These are phyloP conservation scores for Chromoteleia sp. DNA, from an alignment of 2,888 invertebrate genomes.

Conservation along the genomic window DNA sequence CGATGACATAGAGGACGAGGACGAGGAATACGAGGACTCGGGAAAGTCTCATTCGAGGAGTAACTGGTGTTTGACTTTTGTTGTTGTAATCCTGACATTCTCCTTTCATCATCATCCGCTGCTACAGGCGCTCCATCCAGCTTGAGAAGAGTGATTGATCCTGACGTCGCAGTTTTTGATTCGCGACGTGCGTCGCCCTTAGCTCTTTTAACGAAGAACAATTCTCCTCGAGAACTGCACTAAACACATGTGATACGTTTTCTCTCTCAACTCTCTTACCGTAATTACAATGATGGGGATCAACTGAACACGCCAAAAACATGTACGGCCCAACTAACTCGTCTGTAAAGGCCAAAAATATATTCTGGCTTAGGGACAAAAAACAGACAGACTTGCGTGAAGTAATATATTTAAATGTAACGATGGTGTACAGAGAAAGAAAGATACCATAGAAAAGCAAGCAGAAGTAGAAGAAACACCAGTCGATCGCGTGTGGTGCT, in stretches of 20 bases:
- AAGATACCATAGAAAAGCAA: constrained; percentile 7
- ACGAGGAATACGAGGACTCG: constrained; percentile 80
- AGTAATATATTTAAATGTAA: constrained; percentile 64
- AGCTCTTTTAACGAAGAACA: constrained; percentile 60
- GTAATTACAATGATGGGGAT: constrained; percentile 61
- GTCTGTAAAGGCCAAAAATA: constrained; percentile 66
- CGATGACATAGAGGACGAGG: constrained; percentile 76
- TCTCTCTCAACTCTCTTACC: constrained; percentile 56
- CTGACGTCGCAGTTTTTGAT: constrained; percentile 55
- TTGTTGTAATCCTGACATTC: constrained; percentile 74
- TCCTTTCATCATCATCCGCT: constrained; percentile 79
- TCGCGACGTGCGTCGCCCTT: constrained; percentile 61
- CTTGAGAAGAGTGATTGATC: constrained; percentile 73
- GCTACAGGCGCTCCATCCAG: constrained; percentile 78
- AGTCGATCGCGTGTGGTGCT: constrained; percentile 51
- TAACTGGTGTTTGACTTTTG: constrained; percentile 72
- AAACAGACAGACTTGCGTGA: constrained; percentile 54
- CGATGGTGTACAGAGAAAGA: constrained; percentile 36
- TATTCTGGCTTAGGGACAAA: constrained; percentile 51
- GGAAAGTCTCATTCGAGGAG: constrained; percentile 72
- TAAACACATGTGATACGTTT: constrained; percentile 69
- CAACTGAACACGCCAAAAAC: constrained; percentile 41
- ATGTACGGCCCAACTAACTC: constrained; percentile 62
- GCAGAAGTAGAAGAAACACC: constrained; percentile 23
- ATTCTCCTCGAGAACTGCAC: constrained; percentile 62